phyloP scores from a whole-genome alignment of 2,113 vertebrate genomes.

The Cichladusa arquata region DNA sequence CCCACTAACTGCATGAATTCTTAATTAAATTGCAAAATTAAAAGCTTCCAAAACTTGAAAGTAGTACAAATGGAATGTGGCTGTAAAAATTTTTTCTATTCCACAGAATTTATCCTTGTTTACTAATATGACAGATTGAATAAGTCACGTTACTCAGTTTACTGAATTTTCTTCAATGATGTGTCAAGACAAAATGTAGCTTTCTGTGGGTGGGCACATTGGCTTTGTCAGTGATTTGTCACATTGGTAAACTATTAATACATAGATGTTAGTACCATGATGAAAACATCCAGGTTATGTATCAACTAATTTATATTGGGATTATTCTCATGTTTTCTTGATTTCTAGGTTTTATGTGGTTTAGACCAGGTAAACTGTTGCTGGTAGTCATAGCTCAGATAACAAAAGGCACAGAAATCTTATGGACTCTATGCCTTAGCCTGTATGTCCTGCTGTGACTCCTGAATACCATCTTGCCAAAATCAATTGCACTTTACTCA shows the following conservation, averaged over 20 bases:
- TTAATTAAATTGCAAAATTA: not conserved
- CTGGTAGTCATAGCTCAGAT: not conserved
- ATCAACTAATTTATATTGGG: not conserved
- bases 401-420: not conserved
- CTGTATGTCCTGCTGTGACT: not conserved
- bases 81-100: not conserved
- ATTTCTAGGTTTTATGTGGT: not conserved
- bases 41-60: not conserved
- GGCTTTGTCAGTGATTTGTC: not conserved
- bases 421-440: not conserved
- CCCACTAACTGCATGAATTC: not conserved
- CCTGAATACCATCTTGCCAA: not conserved
- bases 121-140: not conserved
- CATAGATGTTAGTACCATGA: not conserved
- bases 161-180: not conserved
- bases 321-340: not conserved
- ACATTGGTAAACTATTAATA: not conserved
- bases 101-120: not conserved
- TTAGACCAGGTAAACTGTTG: not conserved
- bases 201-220: not conserved
- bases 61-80: not conserved
- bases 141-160: not conserved
- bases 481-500: not conserved
- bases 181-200: not conserved
- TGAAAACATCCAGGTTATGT: not conserved